Conservation (phyloP, 2,888 invertebrate species). For the Callinectes sapidus region DNA sequence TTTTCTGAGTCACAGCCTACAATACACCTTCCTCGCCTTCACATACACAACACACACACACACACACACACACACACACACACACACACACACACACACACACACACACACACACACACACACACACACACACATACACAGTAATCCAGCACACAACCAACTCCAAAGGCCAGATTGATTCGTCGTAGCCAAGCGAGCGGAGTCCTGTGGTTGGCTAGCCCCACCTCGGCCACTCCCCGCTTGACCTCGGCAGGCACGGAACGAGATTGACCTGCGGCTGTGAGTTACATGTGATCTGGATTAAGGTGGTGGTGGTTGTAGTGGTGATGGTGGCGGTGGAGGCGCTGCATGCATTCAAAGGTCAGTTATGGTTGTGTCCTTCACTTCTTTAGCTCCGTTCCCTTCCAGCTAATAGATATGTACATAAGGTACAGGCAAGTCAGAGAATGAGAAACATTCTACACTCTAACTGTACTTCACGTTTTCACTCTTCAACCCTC, state of each 20-base stretch:
- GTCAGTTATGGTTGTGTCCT: background rate
- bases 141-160: background rate
- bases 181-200: background rate
- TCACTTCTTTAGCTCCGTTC: background rate
- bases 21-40: no score
- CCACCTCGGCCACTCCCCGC: background rate
- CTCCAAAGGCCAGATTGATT: background rate
- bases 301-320: background rate
- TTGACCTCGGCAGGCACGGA: background rate
- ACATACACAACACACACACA: no score
- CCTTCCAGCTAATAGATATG: background rate
- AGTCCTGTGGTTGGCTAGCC: background rate
- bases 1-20: no score
- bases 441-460: no score
- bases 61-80: no score
- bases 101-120: no score
- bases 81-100: no score
- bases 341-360: background rate
- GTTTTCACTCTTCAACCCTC: background rate
- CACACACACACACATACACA: no score
- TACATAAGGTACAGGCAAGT: background rate
- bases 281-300: background rate
- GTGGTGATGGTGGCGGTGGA: background rate
- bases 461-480: no score
- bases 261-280: background rate